Conservation (phyloP, 2,888 invertebrate species). For the Cantharis rustica region DNA sequence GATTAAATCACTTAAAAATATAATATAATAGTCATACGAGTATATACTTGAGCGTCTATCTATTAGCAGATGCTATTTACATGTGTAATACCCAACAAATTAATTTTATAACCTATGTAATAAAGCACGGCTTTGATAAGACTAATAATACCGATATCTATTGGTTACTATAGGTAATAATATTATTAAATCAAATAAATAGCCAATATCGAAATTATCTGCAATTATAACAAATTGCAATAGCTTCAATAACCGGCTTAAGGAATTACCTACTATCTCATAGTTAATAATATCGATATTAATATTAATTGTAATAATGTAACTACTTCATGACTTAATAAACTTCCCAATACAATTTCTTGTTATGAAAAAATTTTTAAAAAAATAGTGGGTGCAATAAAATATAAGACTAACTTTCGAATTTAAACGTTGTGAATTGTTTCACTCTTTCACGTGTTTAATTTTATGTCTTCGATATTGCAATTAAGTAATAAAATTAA, state of each 20-base stretch:
- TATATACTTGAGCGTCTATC: conserved; percentile 22
- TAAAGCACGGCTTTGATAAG: conserved; percentile 22
- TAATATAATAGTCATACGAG: conserved; percentile 17
- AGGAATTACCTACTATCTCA: not conserved
- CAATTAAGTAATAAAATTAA: not conserved
- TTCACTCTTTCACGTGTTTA: not conserved
- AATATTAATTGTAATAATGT: not conserved
- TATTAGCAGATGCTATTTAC: conserved; percentile 28
- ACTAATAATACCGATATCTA: conserved; percentile 10
- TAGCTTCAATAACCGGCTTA: not conserved
- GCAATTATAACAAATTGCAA: not conserved
- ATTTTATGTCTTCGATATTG: not conserved
- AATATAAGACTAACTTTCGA: not conserved
- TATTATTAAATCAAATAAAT: not conserved
- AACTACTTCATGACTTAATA: not conserved
- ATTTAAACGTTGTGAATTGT: not conserved
- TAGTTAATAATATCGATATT: not conserved
- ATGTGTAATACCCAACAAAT: conserved; percentile 25
- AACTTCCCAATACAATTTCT: not conserved
- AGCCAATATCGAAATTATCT: not conserved
- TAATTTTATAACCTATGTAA: conserved; percentile 32
- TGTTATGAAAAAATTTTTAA: not conserved
- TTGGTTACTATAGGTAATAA: not conserved
- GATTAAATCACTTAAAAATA: conserved; percentile 24
- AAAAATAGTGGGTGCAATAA: no score